Conservation (phyloP, 35 echinoderm and acorn worm genomes). For the Antedon bifida region DNA sequence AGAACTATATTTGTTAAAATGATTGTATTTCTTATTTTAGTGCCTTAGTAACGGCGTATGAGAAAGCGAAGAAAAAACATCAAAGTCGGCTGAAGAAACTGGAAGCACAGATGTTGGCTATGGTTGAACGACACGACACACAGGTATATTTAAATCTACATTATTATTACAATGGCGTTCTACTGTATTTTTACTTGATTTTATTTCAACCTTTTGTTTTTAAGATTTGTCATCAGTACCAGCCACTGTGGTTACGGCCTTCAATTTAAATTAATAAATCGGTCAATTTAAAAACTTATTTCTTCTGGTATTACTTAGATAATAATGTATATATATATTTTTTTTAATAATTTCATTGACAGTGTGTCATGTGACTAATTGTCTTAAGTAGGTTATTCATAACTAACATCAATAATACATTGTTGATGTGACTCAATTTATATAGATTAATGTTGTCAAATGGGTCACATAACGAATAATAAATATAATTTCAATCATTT, state of each 20-base stretch:
- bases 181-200: neutral
- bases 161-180: neutral
- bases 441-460: neutral
- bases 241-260: neutral
- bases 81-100: constrained; percentile 88
- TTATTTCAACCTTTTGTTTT: neutral
- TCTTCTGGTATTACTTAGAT: neutral
- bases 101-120: constrained; percentile 96
- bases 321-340: neutral
- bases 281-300: neutral
- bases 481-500: too few species aligned
- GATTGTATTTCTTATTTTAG: constrained; percentile 18
- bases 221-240: neutral
- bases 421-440: neutral
- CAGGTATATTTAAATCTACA: constrained; percentile 26
- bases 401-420: too few species aligned
- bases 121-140: constrained; percentile 95
- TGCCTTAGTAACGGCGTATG: constrained; percentile 97
- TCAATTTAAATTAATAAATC: neutral
- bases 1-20: too few species aligned
- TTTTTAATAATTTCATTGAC: neutral
- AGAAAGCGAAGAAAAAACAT: constrained; percentile 99
- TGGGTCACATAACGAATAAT: too few species aligned
- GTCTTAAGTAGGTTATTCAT: too few species aligned
- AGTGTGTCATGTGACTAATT: too few species aligned